Conservation (phyloP, 1,140 invertebrate genomes). For the Gryllus bimaculatus region DNA sequence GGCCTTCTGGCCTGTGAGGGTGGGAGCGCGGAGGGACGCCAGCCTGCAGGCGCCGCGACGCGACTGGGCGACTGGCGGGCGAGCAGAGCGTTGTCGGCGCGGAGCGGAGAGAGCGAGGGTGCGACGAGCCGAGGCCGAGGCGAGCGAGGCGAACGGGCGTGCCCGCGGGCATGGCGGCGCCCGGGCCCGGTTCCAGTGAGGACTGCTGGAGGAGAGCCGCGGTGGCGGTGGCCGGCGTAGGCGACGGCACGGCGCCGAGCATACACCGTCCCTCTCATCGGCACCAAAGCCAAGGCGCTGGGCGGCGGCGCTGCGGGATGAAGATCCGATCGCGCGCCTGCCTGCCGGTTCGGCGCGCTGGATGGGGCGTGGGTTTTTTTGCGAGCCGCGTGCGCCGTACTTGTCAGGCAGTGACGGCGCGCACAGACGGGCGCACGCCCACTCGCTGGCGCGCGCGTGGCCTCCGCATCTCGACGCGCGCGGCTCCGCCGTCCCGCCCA, state of each 20-base stretch:
- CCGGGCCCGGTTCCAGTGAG: too few species aligned
- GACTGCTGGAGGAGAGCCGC: neutral
- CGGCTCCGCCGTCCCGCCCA: neutral
- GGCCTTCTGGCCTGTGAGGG: too few species aligned
- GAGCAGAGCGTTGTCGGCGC: too few species aligned
- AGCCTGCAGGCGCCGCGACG: too few species aligned
- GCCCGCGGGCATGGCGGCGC: too few species aligned
- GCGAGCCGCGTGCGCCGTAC: neutral
- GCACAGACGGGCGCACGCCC: neutral
- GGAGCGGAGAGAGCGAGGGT: too few species aligned
- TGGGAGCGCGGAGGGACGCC: too few species aligned
- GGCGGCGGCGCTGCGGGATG: neutral
- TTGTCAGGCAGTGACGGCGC: neutral
- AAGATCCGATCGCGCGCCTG: neutral
- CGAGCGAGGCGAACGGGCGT: too few species aligned
- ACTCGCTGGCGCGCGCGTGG: too few species aligned
- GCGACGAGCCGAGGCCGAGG: too few species aligned
- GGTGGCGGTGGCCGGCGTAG: neutral
- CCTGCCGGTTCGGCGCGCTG: neutral
- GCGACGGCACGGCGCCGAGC: neutral
- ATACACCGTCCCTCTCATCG: neutral
- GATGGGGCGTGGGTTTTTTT: neutral
- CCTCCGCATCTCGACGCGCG: too few species aligned
- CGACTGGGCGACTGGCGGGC: too few species aligned
- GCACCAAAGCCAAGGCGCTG: neutral